Conservation (phyloP, 2,797 vertebrate genomes). For the Sarcoramphus papa region DNA sequence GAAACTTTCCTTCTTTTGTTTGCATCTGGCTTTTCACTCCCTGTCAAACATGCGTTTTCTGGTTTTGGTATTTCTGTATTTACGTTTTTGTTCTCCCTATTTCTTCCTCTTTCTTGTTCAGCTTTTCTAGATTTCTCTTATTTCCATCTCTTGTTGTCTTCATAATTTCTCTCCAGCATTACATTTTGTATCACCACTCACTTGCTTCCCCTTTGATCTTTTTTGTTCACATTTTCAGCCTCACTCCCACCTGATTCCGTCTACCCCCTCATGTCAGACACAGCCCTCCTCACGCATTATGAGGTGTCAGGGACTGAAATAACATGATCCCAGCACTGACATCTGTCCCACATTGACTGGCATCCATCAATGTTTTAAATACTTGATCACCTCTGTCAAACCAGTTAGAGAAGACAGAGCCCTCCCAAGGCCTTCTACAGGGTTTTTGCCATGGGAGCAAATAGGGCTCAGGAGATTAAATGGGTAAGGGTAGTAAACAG, state of each 20-base stretch:
- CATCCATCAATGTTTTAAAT: background rate
- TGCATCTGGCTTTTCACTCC: background rate
- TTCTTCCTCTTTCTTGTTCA: background rate
- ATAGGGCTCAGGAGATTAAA: background rate
- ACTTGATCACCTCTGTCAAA: background rate
- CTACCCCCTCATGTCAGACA: background rate
- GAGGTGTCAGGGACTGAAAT: background rate
- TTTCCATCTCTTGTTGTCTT: background rate
- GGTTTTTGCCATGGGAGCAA: fast-evolving
- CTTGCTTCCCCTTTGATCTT: background rate
- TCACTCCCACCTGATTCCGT: background rate
- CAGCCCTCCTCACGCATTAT: background rate
- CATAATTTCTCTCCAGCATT: background rate
- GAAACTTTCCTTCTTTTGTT: background rate
- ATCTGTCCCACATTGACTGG: background rate
- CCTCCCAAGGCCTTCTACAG: background rate
- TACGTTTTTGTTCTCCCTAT: background rate
- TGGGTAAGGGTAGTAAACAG: background rate
- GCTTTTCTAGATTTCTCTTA: background rate
- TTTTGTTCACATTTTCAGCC: background rate
- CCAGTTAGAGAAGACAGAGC: background rate
- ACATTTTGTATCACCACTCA: background rate
- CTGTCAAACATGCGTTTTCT: background rate
- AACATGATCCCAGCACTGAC: background rate
- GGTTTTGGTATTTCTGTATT: background rate